Evolutionary conservation across 2,797 vertebrate genomes (phyloP), one percentile per base, ranked within the genome.

Genomic region (Coccyzus lansbergi): DNA sequence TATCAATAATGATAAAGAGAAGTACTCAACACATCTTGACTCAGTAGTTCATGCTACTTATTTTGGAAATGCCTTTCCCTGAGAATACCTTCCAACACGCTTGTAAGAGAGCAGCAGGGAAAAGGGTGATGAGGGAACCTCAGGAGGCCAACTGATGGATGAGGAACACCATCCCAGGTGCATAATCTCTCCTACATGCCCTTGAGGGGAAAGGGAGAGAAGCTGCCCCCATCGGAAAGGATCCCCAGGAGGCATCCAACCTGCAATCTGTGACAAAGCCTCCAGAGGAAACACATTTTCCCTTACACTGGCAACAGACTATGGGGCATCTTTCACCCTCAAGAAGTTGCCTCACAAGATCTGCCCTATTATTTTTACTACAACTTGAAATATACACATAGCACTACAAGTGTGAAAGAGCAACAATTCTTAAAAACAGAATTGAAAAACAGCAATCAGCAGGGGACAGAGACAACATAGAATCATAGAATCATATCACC

Each of bases 161-260:
- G 3, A 78, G 33, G 29, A 34, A 21, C 70, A 28, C 11, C 31
- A 46, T 48, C 26, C 60, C 60, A n/a, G 29, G 17, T 1, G 24
- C 52, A 58, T 12, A 7, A 26, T n/a, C 38, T 38, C 17, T 56
- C 68, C 51, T 21, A 14, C 18, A 4, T 1, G 7, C 14, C 24
- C 1, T 1, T 10, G n/a, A 55, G 46, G 8, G 16, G 34, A 48
- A 59, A 22, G 33, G 88, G 22, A 72, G 42, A 62, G 18, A 56
- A 33, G 25, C 14, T 0, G 0, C 14, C 46, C 44, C 34, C 53
- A 51, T 31, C 33, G 0, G 0, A 67, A 52, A 24, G 7, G 21
- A 87, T 22, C n/a, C 42, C 69, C 52, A 56, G 68, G 11, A 44
- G 28, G 34, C 26, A 76, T 12, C 59, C 31, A 19, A 56, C 33